phyloP scores from a whole-genome alignment of 2,888 invertebrate species.

The Epiblema foenella region DNA sequence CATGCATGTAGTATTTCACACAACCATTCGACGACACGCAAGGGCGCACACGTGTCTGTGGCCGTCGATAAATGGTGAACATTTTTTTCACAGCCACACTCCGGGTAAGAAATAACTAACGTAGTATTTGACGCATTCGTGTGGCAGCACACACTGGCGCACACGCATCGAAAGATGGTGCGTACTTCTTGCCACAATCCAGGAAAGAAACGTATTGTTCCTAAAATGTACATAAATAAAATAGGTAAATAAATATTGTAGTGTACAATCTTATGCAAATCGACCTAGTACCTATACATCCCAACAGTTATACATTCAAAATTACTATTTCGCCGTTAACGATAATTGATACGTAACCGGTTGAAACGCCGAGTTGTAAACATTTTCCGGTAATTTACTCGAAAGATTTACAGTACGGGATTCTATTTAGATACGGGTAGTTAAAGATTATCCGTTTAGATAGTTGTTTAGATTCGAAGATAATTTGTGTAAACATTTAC shows the following conservation, averaged over 20 bases:
- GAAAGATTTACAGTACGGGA: slow-evolving; percentile 21
- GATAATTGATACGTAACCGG: slow-evolving; percentile 3
- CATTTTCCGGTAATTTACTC: slow-evolving; percentile 30
- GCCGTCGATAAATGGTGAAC: no score
- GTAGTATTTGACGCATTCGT: background rate
- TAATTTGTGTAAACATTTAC: background rate
- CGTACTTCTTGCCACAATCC: background rate
- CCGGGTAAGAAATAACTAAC: slow-evolving; percentile 69
- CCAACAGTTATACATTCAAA: background rate
- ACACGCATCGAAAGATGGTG: background rate
- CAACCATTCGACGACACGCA: no score
- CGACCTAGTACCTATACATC: background rate
- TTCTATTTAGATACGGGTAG: slow-evolving; percentile 27
- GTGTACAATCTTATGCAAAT: no score
- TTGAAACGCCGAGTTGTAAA: slow-evolving; percentile 18
- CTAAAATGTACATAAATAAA: no score
- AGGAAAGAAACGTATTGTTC: no score
- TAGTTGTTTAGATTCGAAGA: background rate
- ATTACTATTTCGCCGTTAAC: background rate
- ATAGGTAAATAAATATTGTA: no score
- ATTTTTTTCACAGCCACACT: slow-evolving; percentile 82
- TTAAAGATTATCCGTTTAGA: slow-evolving; percentile 10
- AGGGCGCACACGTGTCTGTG: no score
- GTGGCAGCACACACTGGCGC: background rate
- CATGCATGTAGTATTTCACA: no score